Base-by-base conservation (phyloP, 2,113 vertebrate species). In the Lagopus leucura region DNA sequence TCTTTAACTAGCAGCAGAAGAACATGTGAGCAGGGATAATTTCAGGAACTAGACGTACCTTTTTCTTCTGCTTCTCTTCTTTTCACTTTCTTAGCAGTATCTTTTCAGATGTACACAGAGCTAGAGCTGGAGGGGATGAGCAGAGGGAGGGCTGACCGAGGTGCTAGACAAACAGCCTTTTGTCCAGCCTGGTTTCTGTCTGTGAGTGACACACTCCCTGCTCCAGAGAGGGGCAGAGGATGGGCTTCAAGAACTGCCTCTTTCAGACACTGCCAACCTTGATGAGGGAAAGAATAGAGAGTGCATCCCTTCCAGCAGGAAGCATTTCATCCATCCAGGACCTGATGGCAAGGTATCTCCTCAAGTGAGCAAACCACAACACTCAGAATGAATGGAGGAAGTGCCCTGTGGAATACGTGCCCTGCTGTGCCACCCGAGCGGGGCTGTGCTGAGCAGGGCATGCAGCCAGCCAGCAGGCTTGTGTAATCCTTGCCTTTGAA, bases 111-210 rank as follows among this genome's bases (percentile, higher is more conserved):
- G 88, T 32, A 72, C 48, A 60, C 94, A 63, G 85, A 91, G 66
- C 83, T 71, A 42, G 90, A 88, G 94, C 70, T 83, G 30, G 78
- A 4, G 0, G 78, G 92, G 89, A 78, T 48, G 74, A 40, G 77
- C 38, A 79, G 91, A 94, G 95, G 97, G 89, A 92, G 91, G 87
- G 83, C 93, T 96, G 50, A 66, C 3, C 78, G 83, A 95, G 85
- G 66, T 58, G 67, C 74, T 61, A 58, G 28, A 98, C 95, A 98
- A 97, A 60, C 74, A 89, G 82, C 73, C 57, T 96, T 97, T 96
- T 98, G 97, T 98, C 74, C 93, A 82, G 82, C 71, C 92, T 52
- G 64, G 86, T 87, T 96, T 82, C 66, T 75, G 87, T 77, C 92
- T 67, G 61, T 34, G 70, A 91, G 74, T 67, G 88, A 78, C 36